Percentiles rank a stretch among this genome's conserved stretches.
phyloP scores from a whole-genome alignment of 2,113 vertebrate genomes.

The Menidia beryllina region DNA sequence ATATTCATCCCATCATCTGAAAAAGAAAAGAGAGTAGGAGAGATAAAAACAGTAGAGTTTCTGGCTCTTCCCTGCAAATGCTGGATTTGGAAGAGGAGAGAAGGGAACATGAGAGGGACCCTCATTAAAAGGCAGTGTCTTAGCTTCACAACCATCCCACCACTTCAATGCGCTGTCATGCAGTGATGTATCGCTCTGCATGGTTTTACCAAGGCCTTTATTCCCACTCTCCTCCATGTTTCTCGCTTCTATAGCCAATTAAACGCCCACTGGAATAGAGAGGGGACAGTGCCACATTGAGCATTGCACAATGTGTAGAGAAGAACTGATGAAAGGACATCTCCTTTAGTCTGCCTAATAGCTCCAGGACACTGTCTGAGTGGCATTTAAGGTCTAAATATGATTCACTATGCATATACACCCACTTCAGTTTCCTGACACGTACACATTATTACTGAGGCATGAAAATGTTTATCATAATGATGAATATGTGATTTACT shows the following conservation, averaged over 20 bases:
- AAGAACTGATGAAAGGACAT: constrained; percentile 69
- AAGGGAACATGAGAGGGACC: constrained; percentile 46
- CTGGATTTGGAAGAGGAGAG: constrained; percentile 42
- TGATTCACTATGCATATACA: constrained; percentile 36
- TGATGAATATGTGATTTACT: constrained; percentile 47
- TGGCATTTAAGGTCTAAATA: constrained; percentile 64
- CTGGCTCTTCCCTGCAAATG: constrained; percentile 31
- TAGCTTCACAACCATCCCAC: constrained; percentile 71
- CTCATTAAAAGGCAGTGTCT: constrained; percentile 76
- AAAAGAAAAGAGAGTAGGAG: constrained; percentile 19
- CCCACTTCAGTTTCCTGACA: constrained; percentile 41
- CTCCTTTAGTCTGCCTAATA: constrained; percentile 73
- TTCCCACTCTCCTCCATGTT: constrained; percentile 68
- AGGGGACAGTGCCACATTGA: constrained; percentile 62
- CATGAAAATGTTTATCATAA: constrained; percentile 61
- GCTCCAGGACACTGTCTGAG: constrained; percentile 61
- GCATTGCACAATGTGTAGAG: constrained; percentile 59
- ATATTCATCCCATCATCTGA: constrained; percentile 23
- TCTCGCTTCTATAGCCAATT: constrained; percentile 75
- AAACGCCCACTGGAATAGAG: constrained; percentile 73
- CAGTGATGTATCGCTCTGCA: constrained; percentile 76
- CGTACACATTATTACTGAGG: constrained; percentile 27
- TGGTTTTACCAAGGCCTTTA: constrained; percentile 72
- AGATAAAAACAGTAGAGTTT: constrained; percentile 34
- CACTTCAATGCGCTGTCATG: constrained; percentile 76